Evolutionary conservation across 2,113 vertebrate species (phyloP).

Genomic region (Camelus dromedarius): DNA sequence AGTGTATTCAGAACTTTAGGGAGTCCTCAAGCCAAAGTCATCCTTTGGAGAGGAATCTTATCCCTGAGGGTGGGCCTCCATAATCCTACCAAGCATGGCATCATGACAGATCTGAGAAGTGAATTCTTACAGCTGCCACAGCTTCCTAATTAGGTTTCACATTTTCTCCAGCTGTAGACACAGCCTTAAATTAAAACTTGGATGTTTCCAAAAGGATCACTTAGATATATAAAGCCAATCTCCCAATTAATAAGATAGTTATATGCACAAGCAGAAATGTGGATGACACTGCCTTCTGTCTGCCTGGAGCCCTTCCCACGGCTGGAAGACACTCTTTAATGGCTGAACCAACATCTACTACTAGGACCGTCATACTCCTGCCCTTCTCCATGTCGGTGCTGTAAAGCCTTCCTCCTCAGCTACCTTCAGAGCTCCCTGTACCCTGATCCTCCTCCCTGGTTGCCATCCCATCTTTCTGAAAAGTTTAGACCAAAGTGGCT

Average conservation of each 20-base stretch:
- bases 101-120: background rate
- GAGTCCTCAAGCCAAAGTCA: background rate
- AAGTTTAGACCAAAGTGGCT: background rate
- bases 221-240: background rate
- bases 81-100: accelerated
- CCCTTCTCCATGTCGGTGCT: background rate
- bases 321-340: background rate
- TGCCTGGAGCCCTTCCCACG: background rate
- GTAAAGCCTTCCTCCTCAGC: background rate
- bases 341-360: background rate
- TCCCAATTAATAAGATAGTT: background rate
- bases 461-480: background rate
- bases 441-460: background rate
- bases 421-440: background rate
- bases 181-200: slow-evolving; percentile 27
- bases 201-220: background rate
- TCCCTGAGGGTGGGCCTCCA: background rate
- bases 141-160: background rate
- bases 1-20: background rate
- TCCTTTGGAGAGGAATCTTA: too few relatives aligned
- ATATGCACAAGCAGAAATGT: background rate
- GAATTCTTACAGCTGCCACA: background rate
- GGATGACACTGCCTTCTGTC: background rate
- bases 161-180: background rate
- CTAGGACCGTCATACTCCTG: background rate